Evolutionary conservation across 2,888 invertebrate species (phyloP), one percentile per base, ranked within the genome.

Genomic region (Linhomoeus sp.): DNA sequence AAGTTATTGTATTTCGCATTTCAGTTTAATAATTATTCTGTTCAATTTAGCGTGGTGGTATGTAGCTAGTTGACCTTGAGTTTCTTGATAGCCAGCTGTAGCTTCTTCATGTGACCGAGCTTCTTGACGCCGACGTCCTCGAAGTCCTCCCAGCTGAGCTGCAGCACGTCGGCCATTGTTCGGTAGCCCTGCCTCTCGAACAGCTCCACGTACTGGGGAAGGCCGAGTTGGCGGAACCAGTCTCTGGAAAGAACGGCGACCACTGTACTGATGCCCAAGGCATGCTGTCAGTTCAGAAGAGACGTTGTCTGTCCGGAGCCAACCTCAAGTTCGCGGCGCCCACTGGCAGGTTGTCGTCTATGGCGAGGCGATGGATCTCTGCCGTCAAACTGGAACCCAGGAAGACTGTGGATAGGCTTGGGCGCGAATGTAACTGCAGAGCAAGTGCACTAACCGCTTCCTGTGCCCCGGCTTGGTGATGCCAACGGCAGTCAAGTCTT

Each of bases 391-490:
- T 77, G 9, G 12, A 29, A 29, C 12, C 29, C 5, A 5, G 29
- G 12, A 9, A 29, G 12, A 29, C 5, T 29, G 7, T 12, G 12
- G 29, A 29, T 29, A 29, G 7, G 12, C 7, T 12, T 29, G 29
- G 7, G 29, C 12, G 3, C n/a, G n/a, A 37, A 17, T 37, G 19
- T n/a, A n/a, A n/a, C n/a, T n/a, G n/a, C n/a, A n/a, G n/a, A n/a
- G n/a, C n/a, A n/a, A n/a, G n/a, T n/a, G n/a, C n/a, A 17, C 19
- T n/a, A 17, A 17, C 17, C 19, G n/a, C 5, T 92, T 92, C 57
- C 94, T 76, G 69, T 94, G 92, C 66, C 85, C 83, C 36, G 97
- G 94, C 70, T 92, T 90, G 65, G 88, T 90, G 58, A 97, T 88
- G 59, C 77, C 77, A 54, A 77, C 73, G 24, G 76, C 76, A 33